Conservation (phyloP, 64 coral and sea anemone genomes). For the Stichodactyla helianthus region DNA sequence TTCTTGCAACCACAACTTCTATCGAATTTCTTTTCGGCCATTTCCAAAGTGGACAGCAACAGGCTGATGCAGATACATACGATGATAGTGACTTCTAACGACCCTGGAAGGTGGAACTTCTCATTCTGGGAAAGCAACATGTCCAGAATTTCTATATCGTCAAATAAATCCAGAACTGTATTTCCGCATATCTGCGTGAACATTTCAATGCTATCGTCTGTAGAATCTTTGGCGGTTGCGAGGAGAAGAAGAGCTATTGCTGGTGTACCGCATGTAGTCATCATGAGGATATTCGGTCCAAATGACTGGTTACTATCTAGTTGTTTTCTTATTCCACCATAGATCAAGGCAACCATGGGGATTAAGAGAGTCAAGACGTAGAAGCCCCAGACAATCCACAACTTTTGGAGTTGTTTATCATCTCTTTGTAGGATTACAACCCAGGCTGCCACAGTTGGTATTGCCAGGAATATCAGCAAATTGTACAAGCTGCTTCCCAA, state of each 20-base stretch:
- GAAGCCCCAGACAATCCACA: background rate
- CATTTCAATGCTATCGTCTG: background rate
- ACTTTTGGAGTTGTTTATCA: background rate
- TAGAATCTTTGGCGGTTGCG: background rate
- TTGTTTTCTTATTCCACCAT: background rate
- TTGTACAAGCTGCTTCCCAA: background rate
- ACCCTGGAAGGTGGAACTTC: background rate
- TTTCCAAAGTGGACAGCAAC: constrained; percentile 20
- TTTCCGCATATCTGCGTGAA: background rate
- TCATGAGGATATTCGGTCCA: constrained; percentile 45
- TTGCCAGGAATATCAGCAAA: background rate
- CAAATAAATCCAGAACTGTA: constrained; percentile 47
- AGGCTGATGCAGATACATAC: constrained; percentile 38
- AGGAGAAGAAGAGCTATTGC: constrained; percentile 34
- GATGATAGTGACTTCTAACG: constrained; percentile 24
- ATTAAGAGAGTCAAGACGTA: constrained; percentile 1
- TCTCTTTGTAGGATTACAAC: background rate
- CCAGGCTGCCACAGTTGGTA: background rate
- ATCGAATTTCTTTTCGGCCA: constrained; percentile 17
- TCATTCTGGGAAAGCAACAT: constrained; percentile 31
- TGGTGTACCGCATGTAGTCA: constrained; percentile 24
- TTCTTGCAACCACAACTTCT: background rate
- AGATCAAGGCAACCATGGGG: background rate
- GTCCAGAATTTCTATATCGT: constrained; percentile 56
- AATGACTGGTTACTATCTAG: constrained; percentile 22